phyloP scores from a whole-genome alignment of 2,113 vertebrate genomes.

The Formicarius rufipectus region DNA sequence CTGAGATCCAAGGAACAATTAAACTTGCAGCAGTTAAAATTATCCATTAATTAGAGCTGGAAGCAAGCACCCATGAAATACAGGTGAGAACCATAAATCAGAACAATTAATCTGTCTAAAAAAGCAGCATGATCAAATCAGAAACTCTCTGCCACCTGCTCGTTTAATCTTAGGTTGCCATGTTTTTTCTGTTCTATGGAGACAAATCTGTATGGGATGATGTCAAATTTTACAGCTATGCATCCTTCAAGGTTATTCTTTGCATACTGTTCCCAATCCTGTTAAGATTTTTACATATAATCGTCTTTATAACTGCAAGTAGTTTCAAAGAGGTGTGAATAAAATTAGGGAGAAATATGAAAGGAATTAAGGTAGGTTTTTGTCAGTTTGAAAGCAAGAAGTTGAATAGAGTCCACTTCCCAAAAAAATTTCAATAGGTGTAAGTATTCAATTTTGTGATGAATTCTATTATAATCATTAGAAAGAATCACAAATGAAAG shows the following conservation, averaged over 20 bases:
- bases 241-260: conserved; percentile 28
- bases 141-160: conserved; percentile 70
- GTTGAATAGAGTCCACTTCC: background rate
- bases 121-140: conserved; percentile 74
- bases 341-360: background rate
- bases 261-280: background rate
- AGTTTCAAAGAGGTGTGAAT: background rate
- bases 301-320: background rate
- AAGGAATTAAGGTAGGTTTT: background rate
- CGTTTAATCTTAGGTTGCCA: conserved; percentile 63
- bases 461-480: background rate
- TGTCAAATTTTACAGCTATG: background rate
- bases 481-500: background rate
- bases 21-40: conserved; percentile 66
- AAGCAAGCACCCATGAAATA: conserved; percentile 72
- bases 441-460: background rate
- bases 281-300: background rate
- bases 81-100: conserved; percentile 81
- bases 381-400: background rate
- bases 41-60: conserved; percentile 76
- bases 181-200: conserved; percentile 15
- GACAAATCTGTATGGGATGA: background rate
- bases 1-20: conserved; percentile 65
- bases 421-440: background rate
- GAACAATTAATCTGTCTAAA: conserved; percentile 78